These are phyloP conservation scores for Temnopleurus reevesii DNA, from an alignment of 53 echinoderm and acorn worm species.

Conservation along the genomic window DNA sequence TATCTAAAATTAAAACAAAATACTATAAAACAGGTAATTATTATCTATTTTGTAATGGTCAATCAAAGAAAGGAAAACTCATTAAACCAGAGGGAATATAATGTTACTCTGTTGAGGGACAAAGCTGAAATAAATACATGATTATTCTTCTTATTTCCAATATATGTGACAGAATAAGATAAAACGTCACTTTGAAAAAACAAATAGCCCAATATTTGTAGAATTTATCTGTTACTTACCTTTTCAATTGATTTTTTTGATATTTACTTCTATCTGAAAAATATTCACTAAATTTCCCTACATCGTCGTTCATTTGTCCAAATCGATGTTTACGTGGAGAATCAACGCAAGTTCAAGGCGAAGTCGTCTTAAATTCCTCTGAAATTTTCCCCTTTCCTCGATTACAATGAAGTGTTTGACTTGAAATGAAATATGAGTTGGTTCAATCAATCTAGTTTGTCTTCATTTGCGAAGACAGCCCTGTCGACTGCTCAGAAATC, in stretches of 20 bases:
- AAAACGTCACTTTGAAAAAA: not conserved
- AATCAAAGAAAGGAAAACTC: not conserved
- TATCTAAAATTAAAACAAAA: not conserved
- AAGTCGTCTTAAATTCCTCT: not conserved
- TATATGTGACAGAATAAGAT: not conserved
- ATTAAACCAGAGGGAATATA: not conserved
- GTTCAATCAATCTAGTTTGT: slow-evolving; percentile 83
- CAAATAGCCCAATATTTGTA: not conserved
- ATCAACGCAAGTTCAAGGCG: too few species aligned
- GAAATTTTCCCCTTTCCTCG: not conserved
- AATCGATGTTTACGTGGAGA: slow-evolving; percentile 5
- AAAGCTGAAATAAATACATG: too few species aligned
- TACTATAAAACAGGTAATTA: not conserved
- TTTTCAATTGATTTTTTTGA: not conserved
- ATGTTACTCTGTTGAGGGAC: not conserved
- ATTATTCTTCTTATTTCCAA: not conserved
- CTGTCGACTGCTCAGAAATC: slow-evolving; percentile 91
- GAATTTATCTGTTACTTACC: not conserved
- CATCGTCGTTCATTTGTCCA: not conserved
- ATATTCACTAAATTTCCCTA: not conserved
- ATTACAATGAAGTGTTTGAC: not conserved
- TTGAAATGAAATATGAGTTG: slow-evolving; percentile 84
- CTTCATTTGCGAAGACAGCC: slow-evolving; percentile 91
- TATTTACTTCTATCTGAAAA: not conserved
- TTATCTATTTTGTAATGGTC: not conserved